A percentile compares a stretch with the other conserved stretches of the same genome.
These are phyloP conservation scores for Drosophila lacteicornis DNA, from an alignment of 1,140 invertebrate species.

Conservation along the genomic window DNA sequence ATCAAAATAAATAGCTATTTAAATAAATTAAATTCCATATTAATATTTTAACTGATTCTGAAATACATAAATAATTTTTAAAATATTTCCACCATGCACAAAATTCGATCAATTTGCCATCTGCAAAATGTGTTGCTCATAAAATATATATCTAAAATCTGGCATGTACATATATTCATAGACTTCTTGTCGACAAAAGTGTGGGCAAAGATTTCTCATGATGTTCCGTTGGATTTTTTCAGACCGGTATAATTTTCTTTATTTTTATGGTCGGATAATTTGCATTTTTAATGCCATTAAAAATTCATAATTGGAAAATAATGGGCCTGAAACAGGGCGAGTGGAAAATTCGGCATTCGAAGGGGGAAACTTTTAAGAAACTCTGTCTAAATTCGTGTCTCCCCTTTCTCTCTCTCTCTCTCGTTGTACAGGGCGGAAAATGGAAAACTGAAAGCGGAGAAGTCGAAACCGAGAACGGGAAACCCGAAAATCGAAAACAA, in stretches of 20 bases:
- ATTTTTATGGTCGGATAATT: conserved; percentile 63
- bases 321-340: conserved; percentile 39
- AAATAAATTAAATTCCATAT: too few relatives aligned
- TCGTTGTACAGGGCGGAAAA: conserved; percentile 35
- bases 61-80: background rate
- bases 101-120: conserved; percentile 7
- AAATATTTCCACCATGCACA: conserved; percentile 4
- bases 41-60: background rate
- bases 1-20: background rate
- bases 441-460: conserved; percentile 50
- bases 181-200: conserved; percentile 30
- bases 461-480: conserved; percentile 30
- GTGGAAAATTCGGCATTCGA: conserved; percentile 15
- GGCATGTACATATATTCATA: conserved; percentile 14
- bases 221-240: conserved; percentile 35
- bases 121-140: conserved; percentile 20
- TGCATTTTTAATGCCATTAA: conserved; percentile 71
- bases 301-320: conserved; percentile 72
- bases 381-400: conserved; percentile 26
- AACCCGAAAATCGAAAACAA: conserved; percentile 56
- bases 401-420: conserved; percentile 3
- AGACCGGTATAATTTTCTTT: conserved; percentile 34
- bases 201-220: conserved; percentile 35
- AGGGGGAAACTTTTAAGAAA: conserved; percentile 22
- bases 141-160: conserved; percentile 17